Percentiles rank a stretch among this genome's conserved stretches.
Evolutionary conservation across 2,888 invertebrate species (phyloP).

Genomic region (Brachyptera putata): DNA sequence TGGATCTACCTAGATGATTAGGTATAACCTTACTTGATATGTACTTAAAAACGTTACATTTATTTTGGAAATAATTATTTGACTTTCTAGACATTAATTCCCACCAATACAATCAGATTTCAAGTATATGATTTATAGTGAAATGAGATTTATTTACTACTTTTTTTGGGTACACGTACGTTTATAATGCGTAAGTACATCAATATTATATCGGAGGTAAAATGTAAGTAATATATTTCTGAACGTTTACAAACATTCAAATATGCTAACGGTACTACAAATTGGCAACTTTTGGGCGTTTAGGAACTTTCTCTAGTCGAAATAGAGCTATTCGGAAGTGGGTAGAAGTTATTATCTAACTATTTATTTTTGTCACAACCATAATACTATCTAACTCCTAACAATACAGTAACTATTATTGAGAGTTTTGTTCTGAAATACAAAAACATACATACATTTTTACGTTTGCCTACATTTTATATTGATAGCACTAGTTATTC

Average conservation of each 20-base stretch:
- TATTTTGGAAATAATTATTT: background rate
- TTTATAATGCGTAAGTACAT: background rate
- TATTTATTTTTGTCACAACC: constrained; percentile 27
- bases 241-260: background rate
- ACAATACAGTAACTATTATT: background rate
- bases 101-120: no score
- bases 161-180: background rate
- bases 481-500: background rate
- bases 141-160: no score
- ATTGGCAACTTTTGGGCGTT: constrained; percentile 2
- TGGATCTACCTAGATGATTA: no score
- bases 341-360: background rate
- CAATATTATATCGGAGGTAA: background rate
- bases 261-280: constrained; percentile 1
- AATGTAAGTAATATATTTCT: background rate
- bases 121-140: no score
- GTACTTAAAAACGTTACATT: constrained; percentile 12
- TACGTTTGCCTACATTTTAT: no score
- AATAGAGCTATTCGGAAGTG: constrained; percentile 9
- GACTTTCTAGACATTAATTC: no score
- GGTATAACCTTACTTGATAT: no score
- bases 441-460: constrained; percentile 15
- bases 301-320: constrained; percentile 11
- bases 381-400: constrained; percentile 16
- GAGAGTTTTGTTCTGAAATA: background rate